A percentile compares a stretch with the other conserved stretches of the same genome.
These are phyloP conservation scores for Diplodus sargus DNA, from an alignment of 2,797 vertebrate species.

Conservation along the genomic window DNA sequence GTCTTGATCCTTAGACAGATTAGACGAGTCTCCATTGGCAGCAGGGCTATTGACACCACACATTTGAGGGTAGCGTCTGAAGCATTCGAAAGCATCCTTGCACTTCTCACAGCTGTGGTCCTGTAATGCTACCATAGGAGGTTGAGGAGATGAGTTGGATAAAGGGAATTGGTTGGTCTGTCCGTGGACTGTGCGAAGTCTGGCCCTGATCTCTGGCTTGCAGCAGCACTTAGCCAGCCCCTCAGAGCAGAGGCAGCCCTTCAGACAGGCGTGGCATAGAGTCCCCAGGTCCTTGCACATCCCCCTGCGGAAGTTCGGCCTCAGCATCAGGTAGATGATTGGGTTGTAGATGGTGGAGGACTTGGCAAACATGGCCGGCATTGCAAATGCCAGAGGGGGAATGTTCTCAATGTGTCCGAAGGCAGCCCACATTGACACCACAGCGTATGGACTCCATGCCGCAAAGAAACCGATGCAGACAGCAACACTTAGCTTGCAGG, in stretches of 20 bases:
- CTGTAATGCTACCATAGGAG: constrained; percentile 27
- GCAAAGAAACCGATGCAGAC: constrained; percentile 85
- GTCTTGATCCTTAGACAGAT: constrained; percentile 34
- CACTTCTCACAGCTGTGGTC: constrained; percentile 53
- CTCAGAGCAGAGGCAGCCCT: constrained; percentile 57
- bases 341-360: constrained; percentile 88
- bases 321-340: constrained; percentile 81
- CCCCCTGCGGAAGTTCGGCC: constrained; percentile 80
- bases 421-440: constrained; percentile 87
- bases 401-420: constrained; percentile 85
- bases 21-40: constrained; percentile 17
- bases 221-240: constrained; percentile 52
- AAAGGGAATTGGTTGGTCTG: constrained; percentile 56
- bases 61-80: constrained; percentile 69
- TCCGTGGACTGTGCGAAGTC: constrained; percentile 52
- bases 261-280: constrained; percentile 68
- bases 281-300: constrained; percentile 71
- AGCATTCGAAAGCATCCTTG: constrained; percentile 68
- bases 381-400: constrained; percentile 84
- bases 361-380: constrained; percentile 87
- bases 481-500: constrained; percentile 83
- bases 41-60: constrained; percentile 32
- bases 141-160: constrained; percentile 53
- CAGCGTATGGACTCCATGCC: constrained; percentile 87
- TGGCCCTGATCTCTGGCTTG: constrained; percentile 49